Evolutionary conservation across 2,888 invertebrate genomes (phyloP).

Genomic region (Andrena marginata): DNA sequence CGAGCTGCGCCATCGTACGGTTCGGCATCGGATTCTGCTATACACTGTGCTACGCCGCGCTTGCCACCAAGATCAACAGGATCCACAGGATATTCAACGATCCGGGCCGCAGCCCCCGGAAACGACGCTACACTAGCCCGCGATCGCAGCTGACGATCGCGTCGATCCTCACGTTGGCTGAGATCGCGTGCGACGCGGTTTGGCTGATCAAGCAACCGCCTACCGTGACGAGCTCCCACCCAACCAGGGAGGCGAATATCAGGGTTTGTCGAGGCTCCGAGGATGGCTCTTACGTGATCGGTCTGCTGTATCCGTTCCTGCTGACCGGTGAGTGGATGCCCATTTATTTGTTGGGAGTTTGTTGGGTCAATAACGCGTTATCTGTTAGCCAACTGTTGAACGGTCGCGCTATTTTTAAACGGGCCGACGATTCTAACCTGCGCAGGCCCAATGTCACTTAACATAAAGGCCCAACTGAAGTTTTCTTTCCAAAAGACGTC

Average conservation of each 20-base stretch:
- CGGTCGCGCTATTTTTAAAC: too few relatives aligned
- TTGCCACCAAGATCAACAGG: slow-evolving; percentile 87
- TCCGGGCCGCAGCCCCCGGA: slow-evolving; percentile 79
- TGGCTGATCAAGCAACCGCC: slow-evolving; percentile 86
- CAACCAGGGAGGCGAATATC: slow-evolving; percentile 80
- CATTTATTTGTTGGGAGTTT: too few relatives aligned
- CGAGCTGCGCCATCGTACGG: slow-evolving; percentile 86
- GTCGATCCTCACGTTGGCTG: slow-evolving; percentile 85
- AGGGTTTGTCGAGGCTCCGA: slow-evolving; percentile 85
- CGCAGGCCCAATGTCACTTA: too few relatives aligned
- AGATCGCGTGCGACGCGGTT: slow-evolving; percentile 85
- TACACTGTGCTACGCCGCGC: slow-evolving; percentile 86
- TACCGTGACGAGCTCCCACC: slow-evolving; percentile 82
- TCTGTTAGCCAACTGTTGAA: too few relatives aligned
- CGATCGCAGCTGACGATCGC: slow-evolving; percentile 86
- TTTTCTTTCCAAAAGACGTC: too few relatives aligned
- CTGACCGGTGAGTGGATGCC: slow-evolving; percentile 83
- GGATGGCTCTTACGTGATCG: slow-evolving; percentile 85
- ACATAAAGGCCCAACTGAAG: too few relatives aligned
- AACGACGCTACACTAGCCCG: slow-evolving; percentile 85
- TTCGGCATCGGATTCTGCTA: slow-evolving; percentile 87
- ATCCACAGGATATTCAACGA: slow-evolving; percentile 87
- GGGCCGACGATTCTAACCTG: too few relatives aligned
- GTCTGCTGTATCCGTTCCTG: slow-evolving; percentile 86
- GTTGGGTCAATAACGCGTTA: too few relatives aligned